Evolutionary conservation across 2,888 invertebrate genomes (phyloP).

Genomic region (Macrosiphum euphorbiae): DNA sequence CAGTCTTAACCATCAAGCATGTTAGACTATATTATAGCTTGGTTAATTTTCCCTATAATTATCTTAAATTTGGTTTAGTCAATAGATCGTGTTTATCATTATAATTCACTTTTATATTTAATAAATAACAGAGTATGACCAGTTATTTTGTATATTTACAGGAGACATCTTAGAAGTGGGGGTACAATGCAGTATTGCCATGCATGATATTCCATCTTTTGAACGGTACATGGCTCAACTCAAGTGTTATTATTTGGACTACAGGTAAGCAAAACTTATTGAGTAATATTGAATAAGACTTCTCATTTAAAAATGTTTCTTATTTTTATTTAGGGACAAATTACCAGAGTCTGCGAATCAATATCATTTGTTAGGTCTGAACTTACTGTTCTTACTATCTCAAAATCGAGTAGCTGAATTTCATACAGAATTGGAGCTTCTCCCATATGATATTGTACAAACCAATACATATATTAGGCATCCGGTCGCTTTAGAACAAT

Average conservation of each 20-base stretch:
- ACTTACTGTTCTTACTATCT: conserved; percentile 91
- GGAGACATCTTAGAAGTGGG: conserved; percentile 95
- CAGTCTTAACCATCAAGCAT: not conserved
- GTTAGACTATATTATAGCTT: not conserved
- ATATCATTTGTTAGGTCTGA: conserved; percentile 94
- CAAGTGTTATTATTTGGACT: conserved; percentile 97
- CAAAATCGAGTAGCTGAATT: conserved; percentile 98
- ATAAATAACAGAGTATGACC: not conserved
- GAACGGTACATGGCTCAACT: conserved; percentile 98
- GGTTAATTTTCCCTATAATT: not conserved
- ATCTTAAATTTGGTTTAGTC: not conserved
- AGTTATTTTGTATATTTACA: conserved; percentile 67
- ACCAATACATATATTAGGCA: conserved; percentile 94
- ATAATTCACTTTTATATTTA: too few species aligned
- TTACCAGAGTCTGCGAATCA: conserved; percentile 93
- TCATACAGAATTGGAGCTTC: conserved; percentile 95
- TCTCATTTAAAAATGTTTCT: not conserved
- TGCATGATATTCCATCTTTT: conserved; percentile 93
- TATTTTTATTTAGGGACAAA: conserved; percentile 74
- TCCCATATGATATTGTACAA: conserved; percentile 92
- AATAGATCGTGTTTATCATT: too few species aligned
- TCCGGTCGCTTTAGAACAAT: conserved; percentile 96
- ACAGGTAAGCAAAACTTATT: conserved; percentile 74
- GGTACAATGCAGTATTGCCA: conserved; percentile 94
- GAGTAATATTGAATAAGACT: conserved; percentile 40